Evolutionary conservation across 2,113 vertebrate species (phyloP).

Genomic region (Nannobrachium achirus): DNA sequence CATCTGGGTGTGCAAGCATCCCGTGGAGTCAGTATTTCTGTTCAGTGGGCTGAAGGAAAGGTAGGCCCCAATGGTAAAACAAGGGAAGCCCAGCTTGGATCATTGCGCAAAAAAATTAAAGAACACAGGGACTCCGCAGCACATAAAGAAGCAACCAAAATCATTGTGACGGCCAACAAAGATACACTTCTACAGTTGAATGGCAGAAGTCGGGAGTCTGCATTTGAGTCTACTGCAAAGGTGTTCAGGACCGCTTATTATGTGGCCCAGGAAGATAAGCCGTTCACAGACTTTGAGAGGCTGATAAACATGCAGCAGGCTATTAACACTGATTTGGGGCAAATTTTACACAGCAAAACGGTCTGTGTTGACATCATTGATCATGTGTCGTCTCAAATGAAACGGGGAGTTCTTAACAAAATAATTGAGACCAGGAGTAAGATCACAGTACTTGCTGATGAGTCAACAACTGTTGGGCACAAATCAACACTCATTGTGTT

Average conservation of each 20-base stretch:
- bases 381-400: neutral
- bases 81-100: no score
- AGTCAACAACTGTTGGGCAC: slow-evolving; percentile 6
- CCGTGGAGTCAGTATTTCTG: no score
- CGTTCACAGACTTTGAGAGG: neutral
- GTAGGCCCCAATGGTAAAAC: no score
- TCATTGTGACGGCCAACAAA: no score
- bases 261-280: neutral
- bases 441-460: slow-evolving; percentile 6
- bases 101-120: no score
- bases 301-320: neutral
- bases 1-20: no score
- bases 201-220: neutral
- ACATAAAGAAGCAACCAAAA: no score
- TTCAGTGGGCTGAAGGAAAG: no score
- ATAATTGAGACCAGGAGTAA: slow-evolving; percentile 3
- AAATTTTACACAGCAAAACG: slow-evolving; percentile 3
- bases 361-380: slow-evolving; percentile 6
- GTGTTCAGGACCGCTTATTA: slow-evolving; percentile 1
- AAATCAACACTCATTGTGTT: slow-evolving; percentile 12
- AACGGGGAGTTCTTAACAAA: neutral
- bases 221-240: neutral
- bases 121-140: no score
- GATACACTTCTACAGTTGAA: neutral
- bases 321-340: neutral